phyloP scores from a whole-genome alignment of 2,888 invertebrate genomes.

The Liposcelis brunnea region DNA sequence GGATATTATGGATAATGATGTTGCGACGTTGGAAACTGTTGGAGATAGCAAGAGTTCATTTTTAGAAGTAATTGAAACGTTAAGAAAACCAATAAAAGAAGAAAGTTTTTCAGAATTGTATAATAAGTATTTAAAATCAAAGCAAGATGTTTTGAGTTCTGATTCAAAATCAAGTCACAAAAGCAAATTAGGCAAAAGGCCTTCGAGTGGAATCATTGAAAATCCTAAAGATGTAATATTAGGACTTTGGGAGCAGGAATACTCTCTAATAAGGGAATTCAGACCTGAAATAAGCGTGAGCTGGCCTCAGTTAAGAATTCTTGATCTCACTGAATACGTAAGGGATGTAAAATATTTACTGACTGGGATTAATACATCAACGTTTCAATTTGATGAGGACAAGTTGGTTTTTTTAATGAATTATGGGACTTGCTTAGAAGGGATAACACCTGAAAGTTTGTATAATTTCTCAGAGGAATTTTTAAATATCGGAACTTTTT shows the following conservation, averaged over 20 bases:
- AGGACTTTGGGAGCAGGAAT: neutral
- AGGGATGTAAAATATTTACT: constrained; percentile 4
- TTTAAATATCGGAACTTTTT: neutral
- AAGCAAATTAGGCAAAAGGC: no score
- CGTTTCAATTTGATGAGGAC: neutral
- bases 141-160: no score
- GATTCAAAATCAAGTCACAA: no score
- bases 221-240: neutral
- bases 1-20: no score
- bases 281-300: neutral
- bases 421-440: neutral
- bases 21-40: no score
- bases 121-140: no score
- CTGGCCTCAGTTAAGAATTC: no score
- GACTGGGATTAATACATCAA: neutral
- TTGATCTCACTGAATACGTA: neutral
- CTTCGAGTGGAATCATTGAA: neutral
- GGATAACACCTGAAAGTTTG: neutral
- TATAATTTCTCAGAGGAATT: neutral
- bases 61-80: no score
- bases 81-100: no score
- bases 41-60: no score
- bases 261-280: neutral
- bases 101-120: no score
- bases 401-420: neutral